Base-by-base conservation (phyloP, 2,888 invertebrate species). In the Dysmachus trigonus region DNA sequence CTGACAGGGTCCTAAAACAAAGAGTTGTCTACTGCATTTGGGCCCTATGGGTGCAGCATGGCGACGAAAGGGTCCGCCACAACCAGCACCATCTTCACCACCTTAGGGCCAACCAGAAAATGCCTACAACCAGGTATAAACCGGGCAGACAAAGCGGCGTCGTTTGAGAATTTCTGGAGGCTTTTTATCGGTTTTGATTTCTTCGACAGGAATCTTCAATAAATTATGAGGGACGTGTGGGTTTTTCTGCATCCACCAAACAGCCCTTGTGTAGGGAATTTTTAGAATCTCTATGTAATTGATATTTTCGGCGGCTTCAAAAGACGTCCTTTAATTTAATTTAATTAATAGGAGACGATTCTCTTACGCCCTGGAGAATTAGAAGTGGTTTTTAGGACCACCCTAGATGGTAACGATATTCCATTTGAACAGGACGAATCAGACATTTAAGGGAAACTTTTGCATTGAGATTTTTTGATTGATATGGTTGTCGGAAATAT, bases 1-100 rank as follows among this genome's bases (percentile, higher is more conserved):
- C 8, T 87, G 87, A 87, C 85, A 87, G 72, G 85, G 27, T 33
- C 85, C 53, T 85, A 85, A 87, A 87, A 87, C 87, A 87, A 87
- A 87, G 87, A 62, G 18, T n/a, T 31, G 31, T 81, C 62, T 53
- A 81, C 81, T 18, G 30, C 77, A 31, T 47, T 31, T 30, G n/a
- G n/a, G 22, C 13, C 15, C 27, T 53, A 18, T 53, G 38, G 76
- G 15, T 41, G 41, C 35, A 27, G 33, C 38, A 27, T 62, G 41
- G 76, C 18, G 35, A 76, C n/a, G 33, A 30, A 62, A 62, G 62
- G 51, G 62, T 62, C 35, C 81, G n/a, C 53, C 53, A 22, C 27
- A 1, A 18, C 30, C 41, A 30, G 30, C 18, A 53, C 33, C 53
- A 8, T 62, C 62, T 62, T 22, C 27, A 10, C 22, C 62, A 62